A percentile compares a stretch with the other conserved stretches of the same genome.
These are phyloP conservation scores for Crioceris asparagi DNA, from an alignment of 2,888 invertebrate species.

Conservation along the genomic window DNA sequence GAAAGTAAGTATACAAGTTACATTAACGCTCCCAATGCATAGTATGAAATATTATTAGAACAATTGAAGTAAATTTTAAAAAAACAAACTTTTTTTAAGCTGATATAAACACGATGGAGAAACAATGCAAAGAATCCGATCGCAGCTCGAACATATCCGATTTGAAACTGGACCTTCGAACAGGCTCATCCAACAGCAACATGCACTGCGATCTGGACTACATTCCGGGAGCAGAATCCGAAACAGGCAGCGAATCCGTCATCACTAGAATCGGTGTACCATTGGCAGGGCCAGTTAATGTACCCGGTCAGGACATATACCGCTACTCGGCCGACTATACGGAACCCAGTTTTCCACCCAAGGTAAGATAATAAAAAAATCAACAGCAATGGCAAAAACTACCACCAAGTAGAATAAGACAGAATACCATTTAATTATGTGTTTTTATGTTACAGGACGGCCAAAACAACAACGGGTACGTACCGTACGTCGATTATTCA, in stretches of 20 bases:
- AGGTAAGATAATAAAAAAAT: constrained; percentile 33
- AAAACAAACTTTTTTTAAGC: constrained; percentile 26
- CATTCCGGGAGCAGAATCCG: constrained; percentile 44
- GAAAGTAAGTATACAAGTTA: constrained; percentile 32
- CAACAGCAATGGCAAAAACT: neutral
- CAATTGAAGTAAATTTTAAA: too few species aligned
- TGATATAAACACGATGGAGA: constrained; percentile 45
- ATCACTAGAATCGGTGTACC: constrained; percentile 57
- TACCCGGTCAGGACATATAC: constrained; percentile 58
- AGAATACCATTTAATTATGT: neutral
- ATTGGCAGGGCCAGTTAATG: constrained; percentile 66
- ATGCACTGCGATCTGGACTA: constrained; percentile 46
- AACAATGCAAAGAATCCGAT: constrained; percentile 67
- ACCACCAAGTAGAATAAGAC: neutral
- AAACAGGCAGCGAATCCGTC: constrained; percentile 44
- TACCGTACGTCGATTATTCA: constrained; percentile 80
- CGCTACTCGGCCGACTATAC: constrained; percentile 67
- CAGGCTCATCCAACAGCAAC: constrained; percentile 70
- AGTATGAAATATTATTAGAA: too few species aligned
- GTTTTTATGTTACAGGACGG: constrained; percentile 48
- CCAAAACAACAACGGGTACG: constrained; percentile 75
- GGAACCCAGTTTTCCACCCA: constrained; percentile 69
- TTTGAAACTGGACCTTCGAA: constrained; percentile 78
- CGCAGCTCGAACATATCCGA: constrained; percentile 88
- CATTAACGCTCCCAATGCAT: too few species aligned